Evolutionary conservation across 1,140 invertebrate genomes (phyloP), one percentile per base, ranked within the genome.

Genomic region (Cyclargus thomasi): DNA sequence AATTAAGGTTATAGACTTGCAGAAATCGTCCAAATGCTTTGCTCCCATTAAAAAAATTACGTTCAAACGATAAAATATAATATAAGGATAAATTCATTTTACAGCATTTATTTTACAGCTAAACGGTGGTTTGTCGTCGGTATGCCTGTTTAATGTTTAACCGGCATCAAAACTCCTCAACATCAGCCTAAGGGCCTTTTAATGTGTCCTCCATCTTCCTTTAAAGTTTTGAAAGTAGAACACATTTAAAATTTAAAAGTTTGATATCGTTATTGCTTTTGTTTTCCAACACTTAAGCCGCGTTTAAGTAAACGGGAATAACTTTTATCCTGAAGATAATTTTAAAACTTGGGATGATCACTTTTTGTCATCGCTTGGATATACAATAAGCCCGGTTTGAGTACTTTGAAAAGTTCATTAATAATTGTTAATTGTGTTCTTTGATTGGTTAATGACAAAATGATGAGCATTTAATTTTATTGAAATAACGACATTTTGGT

Each of bases 191-290:
- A 14, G 39, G 39, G 39, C 39, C 10, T 47, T 47, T 47, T 47
- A 47, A 47, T 16, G 39, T 47, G 39, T 47, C 39, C 39, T 47
- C 39, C 39, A 47, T 47, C 14, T 47, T 47, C 39, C 7, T 47
- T 47, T 14, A 16, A 47, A 47, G 10, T 47, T 47, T 47, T 8
- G 39, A 47, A 47, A 47, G 39, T 47, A 47, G 39, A 47, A 47
- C 39, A 47, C 39, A 47, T 47, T 47, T 47, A 47, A 47, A 47
- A 47, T 47, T 47, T 47, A 47, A 47, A 47, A 47, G 39, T 47
- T n/a, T 47, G 39, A 11, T 47, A 47, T 47, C 39, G 39, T 47
- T 47, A 47, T 47, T 47, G 39, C 39, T 47, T 14, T 47, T 47
- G 39, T 47, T 47, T 4, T 8, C 10, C 39, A 47, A 47, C 39